Percentiles rank a stretch among this genome's conserved stretches.
Conservation (phyloP, 2,113 vertebrate species). For the Cyprinus carpio region DNA sequence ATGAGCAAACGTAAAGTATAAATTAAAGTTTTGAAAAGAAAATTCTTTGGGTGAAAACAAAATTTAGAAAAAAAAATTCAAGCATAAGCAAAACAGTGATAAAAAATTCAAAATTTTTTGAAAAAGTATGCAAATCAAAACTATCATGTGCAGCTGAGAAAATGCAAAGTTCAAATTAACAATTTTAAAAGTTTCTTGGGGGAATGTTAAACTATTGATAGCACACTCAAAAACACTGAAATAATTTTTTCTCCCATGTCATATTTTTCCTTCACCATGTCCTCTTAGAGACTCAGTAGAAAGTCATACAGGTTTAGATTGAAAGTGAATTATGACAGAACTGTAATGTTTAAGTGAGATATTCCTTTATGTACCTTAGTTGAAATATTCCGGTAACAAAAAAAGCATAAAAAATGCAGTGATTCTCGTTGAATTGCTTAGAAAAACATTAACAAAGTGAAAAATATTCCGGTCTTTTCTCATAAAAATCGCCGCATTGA, state of each 20-base stretch:
- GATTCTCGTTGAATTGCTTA: slow-evolving; percentile 80
- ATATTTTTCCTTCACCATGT: not conserved
- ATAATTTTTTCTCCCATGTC: not conserved
- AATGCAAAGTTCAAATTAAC: not conserved
- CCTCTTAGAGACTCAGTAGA: not conserved
- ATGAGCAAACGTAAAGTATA: too few relatives aligned
- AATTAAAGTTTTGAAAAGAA: too few relatives aligned
- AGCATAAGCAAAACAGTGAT: too few relatives aligned
- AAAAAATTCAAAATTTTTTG: too few relatives aligned
- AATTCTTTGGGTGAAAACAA: too few relatives aligned
- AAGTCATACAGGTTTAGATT: not conserved
- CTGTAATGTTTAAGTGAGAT: slow-evolving; percentile 49
- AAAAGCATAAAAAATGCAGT: slow-evolving; percentile 58
- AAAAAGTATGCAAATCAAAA: not conserved
- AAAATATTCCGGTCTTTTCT: slow-evolving; percentile 81
- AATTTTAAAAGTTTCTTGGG: not conserved
- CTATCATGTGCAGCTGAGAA: not conserved
- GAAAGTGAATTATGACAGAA: not conserved
- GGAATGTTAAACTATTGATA: not conserved
- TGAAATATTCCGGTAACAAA: slow-evolving; percentile 57
- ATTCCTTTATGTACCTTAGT: slow-evolving; percentile 35
- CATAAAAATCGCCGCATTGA: slow-evolving; percentile 98
- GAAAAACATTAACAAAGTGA: slow-evolving; percentile 95
- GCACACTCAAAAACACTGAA: not conserved
- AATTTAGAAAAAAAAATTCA: too few relatives aligned